Evolutionary conservation across 2,797 vertebrate species (phyloP).

Genomic region (Pteropus rufus): DNA sequence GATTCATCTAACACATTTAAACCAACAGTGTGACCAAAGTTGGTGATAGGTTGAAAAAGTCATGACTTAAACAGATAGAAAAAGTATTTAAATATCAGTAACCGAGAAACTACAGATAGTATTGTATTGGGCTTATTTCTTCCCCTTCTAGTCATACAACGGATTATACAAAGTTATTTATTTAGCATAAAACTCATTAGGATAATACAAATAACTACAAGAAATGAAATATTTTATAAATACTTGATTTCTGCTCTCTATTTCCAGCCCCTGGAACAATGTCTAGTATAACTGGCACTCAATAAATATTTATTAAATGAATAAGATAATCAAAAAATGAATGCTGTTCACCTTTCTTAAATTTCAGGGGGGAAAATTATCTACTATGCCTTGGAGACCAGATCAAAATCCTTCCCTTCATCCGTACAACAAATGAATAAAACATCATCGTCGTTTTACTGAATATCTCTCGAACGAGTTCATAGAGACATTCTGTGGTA

Average conservation of each 20-base stretch:
- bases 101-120: not conserved
- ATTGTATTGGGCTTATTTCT: not conserved
- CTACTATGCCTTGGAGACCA: not conserved
- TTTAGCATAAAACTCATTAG: not conserved
- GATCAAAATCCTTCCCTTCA: slow-evolving; percentile 20
- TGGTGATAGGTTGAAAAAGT: not conserved
- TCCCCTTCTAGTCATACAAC: not conserved
- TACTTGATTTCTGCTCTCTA: not conserved
- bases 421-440: not conserved
- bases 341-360: slow-evolving; percentile 1
- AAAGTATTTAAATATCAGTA: slow-evolving; percentile 9
- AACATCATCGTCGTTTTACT: not conserved
- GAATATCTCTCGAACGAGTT: not conserved
- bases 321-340: not conserved
- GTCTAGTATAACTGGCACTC: not conserved
- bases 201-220: slow-evolving; percentile 8
- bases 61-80: not conserved
- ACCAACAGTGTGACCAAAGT: not conserved
- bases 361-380: not conserved
- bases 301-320: slow-evolving; percentile 37
- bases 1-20: not conserved
- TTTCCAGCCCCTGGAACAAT: not conserved
- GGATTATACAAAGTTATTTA: not conserved
- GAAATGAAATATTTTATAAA: slow-evolving; percentile 32
- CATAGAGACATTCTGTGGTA: not conserved